Evolutionary conservation across 64 coral and sea anemone genomes (phyloP).

Genomic region (Pachyseris speciosa): DNA sequence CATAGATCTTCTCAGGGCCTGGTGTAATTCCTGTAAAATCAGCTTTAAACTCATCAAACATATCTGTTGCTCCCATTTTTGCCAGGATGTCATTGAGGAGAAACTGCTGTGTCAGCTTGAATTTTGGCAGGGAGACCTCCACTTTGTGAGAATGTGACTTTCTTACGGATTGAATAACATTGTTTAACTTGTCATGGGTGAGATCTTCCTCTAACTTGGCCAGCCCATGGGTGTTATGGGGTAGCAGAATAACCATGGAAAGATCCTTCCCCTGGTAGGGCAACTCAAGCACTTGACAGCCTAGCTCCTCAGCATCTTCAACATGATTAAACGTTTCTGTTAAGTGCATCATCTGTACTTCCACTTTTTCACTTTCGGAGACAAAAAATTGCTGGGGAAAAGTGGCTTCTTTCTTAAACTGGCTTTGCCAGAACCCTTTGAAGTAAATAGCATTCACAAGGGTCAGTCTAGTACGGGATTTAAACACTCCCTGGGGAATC

Average conservation of each 20-base stretch:
- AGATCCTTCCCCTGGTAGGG: slow-evolving; percentile 51
- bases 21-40: slow-evolving; percentile 89
- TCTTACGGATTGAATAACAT: background rate
- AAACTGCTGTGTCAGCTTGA: slow-evolving; percentile 77
- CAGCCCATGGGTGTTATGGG: slow-evolving; percentile 67
- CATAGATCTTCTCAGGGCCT: slow-evolving; percentile 61
- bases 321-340: slow-evolving; percentile 58
- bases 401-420: slow-evolving; percentile 66
- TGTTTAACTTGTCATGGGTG: slow-evolving; percentile 17
- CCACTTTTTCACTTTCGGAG: background rate
- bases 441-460: slow-evolving; percentile 94
- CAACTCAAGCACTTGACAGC: slow-evolving; percentile 69
- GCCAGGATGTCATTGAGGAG: slow-evolving; percentile 70
- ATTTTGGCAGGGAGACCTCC: slow-evolving; percentile 81
- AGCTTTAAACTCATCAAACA: slow-evolving; percentile 68
- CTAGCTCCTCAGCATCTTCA: background rate
- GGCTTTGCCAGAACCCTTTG: slow-evolving; percentile 87
- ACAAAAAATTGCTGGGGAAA: slow-evolving; percentile 10
- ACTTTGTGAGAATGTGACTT: background rate
- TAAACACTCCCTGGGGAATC: slow-evolving; percentile 67
- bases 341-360: slow-evolving; percentile 75
- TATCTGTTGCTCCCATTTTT: slow-evolving; percentile 63
- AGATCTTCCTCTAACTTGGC: slow-evolving; percentile 63
- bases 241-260: slow-evolving; percentile 76
- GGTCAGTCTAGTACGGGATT: slow-evolving; percentile 43